phyloP scores from a whole-genome alignment of 2,113 vertebrate species.

The Melanerpes aurifrons region DNA sequence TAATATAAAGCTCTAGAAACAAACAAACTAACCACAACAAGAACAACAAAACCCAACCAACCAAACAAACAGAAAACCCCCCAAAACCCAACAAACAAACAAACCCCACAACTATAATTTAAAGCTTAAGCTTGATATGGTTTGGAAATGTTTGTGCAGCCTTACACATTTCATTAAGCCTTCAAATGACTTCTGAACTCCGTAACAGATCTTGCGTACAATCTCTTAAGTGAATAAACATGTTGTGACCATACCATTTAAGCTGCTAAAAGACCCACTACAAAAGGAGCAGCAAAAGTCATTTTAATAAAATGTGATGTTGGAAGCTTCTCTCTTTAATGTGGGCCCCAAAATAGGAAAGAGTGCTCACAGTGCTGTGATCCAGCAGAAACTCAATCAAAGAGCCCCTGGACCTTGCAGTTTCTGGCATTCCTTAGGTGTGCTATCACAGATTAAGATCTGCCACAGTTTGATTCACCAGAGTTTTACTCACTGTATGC shows the following conservation, averaged over 20 bases:
- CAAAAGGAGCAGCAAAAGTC: too few species aligned
- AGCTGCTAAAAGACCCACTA: too few species aligned
- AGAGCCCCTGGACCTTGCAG: neutral
- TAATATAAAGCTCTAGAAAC: neutral
- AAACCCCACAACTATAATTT: neutral
- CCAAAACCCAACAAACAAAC: too few species aligned
- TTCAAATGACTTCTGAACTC: neutral
- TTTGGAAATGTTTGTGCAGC: neutral
- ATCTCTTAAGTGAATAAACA: neutral
- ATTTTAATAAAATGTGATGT: too few species aligned
- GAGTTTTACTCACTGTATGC: neutral
- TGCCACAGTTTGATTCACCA: neutral
- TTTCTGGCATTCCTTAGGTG: neutral
- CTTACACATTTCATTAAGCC: neutral
- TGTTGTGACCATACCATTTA: too few species aligned
- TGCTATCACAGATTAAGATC: neutral
- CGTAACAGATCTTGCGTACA: neutral
- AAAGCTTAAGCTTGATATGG: neutral
- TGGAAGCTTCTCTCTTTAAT: too few species aligned
- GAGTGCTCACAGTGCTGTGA: too few species aligned
- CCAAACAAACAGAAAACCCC: neutral
- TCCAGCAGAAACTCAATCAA: too few species aligned
- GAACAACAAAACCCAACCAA: too few species aligned
- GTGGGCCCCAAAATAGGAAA: too few species aligned
- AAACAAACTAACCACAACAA: too few species aligned